phyloP scores from a whole-genome alignment of 2,888 invertebrate species.

The Onchidella celtica region DNA sequence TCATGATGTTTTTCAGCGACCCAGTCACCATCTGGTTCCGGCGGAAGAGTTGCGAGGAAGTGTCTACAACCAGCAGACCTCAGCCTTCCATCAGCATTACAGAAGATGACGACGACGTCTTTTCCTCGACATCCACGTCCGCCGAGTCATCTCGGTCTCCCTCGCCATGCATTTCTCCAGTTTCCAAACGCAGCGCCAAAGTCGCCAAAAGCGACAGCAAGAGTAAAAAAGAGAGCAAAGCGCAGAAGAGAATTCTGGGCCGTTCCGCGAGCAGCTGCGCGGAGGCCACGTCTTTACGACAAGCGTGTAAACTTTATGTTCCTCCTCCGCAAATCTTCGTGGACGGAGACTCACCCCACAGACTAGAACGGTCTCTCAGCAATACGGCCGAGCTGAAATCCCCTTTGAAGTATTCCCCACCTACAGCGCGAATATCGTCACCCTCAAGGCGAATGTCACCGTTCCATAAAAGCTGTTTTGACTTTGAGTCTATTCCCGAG shows the following conservation, averaged over 20 bases:
- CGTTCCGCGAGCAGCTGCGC: slow-evolving; percentile 24
- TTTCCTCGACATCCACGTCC: slow-evolving; percentile 36
- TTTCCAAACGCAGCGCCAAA: background rate
- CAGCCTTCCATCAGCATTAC: slow-evolving; percentile 35
- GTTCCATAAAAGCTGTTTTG: slow-evolving; percentile 31
- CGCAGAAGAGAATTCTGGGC: background rate
- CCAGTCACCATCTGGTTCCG: slow-evolving; percentile 44
- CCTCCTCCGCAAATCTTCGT: slow-evolving; percentile 30
- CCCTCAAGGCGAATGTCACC: slow-evolving; percentile 1
- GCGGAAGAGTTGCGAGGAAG: slow-evolving; percentile 30
- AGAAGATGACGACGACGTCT: slow-evolving; percentile 3
- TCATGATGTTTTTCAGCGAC: slow-evolving; percentile 45
- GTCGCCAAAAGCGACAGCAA: background rate
- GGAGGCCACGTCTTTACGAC: background rate
- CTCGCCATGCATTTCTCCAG: slow-evolving; percentile 7
- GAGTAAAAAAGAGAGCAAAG: background rate
- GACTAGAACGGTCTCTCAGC: slow-evolving; percentile 44
- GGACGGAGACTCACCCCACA: slow-evolving; percentile 44
- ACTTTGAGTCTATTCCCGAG: slow-evolving; percentile 44
- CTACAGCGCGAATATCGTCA: background rate
- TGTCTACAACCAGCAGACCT: background rate
- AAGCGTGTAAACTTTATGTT: background rate
- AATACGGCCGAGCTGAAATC: slow-evolving; percentile 29
- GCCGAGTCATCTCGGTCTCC: background rate
- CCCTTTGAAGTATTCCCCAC: background rate